A percentile compares a stretch with the other conserved stretches of the same genome.
Conservation (phyloP, 1,140 invertebrate species). For the Mercenaria mercenaria region DNA sequence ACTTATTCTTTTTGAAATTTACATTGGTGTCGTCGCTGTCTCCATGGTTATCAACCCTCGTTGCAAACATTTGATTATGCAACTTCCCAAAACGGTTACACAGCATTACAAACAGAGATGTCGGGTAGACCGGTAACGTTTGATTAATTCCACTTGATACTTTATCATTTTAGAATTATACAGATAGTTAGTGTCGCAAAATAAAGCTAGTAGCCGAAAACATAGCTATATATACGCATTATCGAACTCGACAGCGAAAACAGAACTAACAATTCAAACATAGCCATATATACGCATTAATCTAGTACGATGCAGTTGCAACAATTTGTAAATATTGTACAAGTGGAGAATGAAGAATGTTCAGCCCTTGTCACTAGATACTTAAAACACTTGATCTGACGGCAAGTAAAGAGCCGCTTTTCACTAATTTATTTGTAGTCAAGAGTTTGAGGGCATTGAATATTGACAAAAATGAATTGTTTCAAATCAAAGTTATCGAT, state of each 20-base stretch:
- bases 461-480: neutral
- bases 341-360: constrained; percentile 10
- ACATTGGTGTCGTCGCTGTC: too few species aligned
- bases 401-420: neutral
- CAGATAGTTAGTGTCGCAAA: neutral
- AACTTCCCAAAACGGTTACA: constrained; percentile 54
- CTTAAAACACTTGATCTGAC: neutral
- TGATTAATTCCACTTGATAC: constrained; percentile 58
- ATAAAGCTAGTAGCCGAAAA: constrained; percentile 31
- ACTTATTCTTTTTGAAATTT: too few species aligned
- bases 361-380: neutral
- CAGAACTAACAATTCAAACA: constrained; percentile 27
- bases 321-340: neutral
- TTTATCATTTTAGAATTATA: constrained; percentile 29
- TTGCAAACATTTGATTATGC: constrained; percentile 27
- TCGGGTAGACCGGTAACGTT: constrained; percentile 25
- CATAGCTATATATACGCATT: constrained; percentile 62
- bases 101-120: constrained; percentile 33
- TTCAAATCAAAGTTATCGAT: constrained; percentile 11
- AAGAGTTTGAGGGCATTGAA: neutral
- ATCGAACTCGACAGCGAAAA: constrained; percentile 16
- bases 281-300: constrained; percentile 47
- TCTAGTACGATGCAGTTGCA: constrained; percentile 10
- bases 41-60: constrained; percentile 3
- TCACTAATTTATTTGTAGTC: neutral